Base-by-base conservation (phyloP, 2,797 vertebrate species). In the Austrolebias charrua region DNA sequence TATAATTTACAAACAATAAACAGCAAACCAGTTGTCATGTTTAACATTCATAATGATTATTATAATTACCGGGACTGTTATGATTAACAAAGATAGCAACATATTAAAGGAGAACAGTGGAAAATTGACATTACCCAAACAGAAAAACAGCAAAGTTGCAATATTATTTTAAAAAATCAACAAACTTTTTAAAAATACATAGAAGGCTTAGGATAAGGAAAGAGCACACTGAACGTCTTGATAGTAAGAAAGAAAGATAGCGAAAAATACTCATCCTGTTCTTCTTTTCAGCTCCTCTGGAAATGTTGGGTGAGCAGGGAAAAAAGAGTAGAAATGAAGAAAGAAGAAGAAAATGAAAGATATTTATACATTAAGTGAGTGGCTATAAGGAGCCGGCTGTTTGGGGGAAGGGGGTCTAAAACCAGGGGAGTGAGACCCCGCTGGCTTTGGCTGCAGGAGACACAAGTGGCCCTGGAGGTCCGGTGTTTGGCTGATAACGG, bases 401-500 rank as follows among this genome's bases (percentile, higher is more conserved):
- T 84, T 80, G 71, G 88, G 82, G 48, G 38, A 11, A 4, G 24
- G 4, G 73, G 85, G 88, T 86, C 76, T 89, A 89, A 90, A 87
- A 85, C 86, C 85, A 89, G 88, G 76, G 80, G 87, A 84, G 71
- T 40, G 73, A 82, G 68, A 76, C 78, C 84, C 75, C 63, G 80
- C 71, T 87, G 89, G 83, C 85, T 79, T 81, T 80, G 73, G 86
- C 78, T 87, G 81, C 81, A 53, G 81, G 73, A 90, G 68, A 90
- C 78, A 84, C 84, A 87, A 83, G 82, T 69, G 78, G 80, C 71
- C 74, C 80, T 80, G 86, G 81, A 85, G 85, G 73, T 91, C 91
- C 90, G 81, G 70, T 75, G 80, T 80, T 80, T 88, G 82, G 78
- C 83, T 83, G 88, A 85, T 85, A 84, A 72, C 52, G 86, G 87